Conservation (phyloP, 2,797 vertebrate species). For the Chelmon rostratus region DNA sequence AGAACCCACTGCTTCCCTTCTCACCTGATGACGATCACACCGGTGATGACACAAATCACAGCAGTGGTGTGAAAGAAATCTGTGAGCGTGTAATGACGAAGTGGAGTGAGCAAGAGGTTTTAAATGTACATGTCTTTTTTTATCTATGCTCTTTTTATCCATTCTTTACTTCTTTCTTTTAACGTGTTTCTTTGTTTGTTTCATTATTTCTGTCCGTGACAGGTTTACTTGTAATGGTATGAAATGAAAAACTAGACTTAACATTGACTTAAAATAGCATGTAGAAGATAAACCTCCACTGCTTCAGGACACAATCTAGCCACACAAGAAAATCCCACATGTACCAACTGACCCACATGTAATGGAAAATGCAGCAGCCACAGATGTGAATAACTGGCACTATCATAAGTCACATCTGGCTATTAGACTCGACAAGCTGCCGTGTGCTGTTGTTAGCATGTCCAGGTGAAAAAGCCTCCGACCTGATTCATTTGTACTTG, state of each 20-base stretch:
- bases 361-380: neutral
- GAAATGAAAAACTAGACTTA: neutral
- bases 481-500: constrained; percentile 21
- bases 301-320: neutral
- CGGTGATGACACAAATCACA: constrained; percentile 58
- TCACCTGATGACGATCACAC: constrained; percentile 76
- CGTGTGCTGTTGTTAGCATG: neutral
- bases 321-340: neutral
- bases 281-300: neutral
- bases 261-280: neutral
- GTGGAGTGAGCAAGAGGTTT: constrained; percentile 9
- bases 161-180: neutral
- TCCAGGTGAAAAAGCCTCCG: neutral
- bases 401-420: constrained; percentile 24
- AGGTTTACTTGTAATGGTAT: neutral
- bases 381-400: constrained; percentile 2
- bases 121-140: neutral
- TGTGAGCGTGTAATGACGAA: constrained; percentile 32
- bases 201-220: neutral
- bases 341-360: constrained; percentile 43
- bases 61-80: constrained; percentile 57
- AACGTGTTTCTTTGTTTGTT: neutral
- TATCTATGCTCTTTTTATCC: neutral
- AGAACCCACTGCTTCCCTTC: constrained; percentile 65
- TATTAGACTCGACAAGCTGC: constrained; percentile 11